These are phyloP conservation scores for Rotaria sp. DNA, from an alignment of 2,888 invertebrate genomes.

Conservation along the genomic window DNA sequence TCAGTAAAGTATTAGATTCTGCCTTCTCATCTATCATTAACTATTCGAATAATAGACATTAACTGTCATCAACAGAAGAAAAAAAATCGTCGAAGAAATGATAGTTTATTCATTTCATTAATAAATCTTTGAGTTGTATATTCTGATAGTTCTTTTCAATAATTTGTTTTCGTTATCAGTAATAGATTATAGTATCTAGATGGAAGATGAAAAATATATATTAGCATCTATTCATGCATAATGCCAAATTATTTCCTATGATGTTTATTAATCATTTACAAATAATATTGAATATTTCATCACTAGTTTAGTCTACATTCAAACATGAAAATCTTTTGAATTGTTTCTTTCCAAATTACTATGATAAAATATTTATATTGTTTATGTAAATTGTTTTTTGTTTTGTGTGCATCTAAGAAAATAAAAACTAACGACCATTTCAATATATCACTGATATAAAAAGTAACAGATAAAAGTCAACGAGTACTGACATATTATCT, in stretches of 20 bases:
- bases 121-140: not conserved
- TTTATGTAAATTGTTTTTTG: not conserved
- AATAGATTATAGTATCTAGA: not conserved
- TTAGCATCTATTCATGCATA: too few species aligned
- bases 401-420: too few species aligned
- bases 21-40: not conserved
- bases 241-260: too few species aligned
- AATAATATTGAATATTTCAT: too few species aligned
- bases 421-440: not conserved
- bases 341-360: not conserved
- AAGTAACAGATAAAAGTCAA: too few species aligned
- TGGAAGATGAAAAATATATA: not conserved
- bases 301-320: not conserved
- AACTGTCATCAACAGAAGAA: not conserved
- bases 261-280: too few species aligned
- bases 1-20: not conserved
- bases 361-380: not conserved
- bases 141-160: not conserved
- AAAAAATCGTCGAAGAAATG: not conserved
- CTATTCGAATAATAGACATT: not conserved
- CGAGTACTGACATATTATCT: too few species aligned
- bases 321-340: not conserved
- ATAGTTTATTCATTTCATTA: not conserved
- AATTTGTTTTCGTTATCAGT: not conserved
- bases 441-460: too few species aligned